Base-by-base conservation (phyloP, 2,888 invertebrate species). In the Colletes collaris region DNA sequence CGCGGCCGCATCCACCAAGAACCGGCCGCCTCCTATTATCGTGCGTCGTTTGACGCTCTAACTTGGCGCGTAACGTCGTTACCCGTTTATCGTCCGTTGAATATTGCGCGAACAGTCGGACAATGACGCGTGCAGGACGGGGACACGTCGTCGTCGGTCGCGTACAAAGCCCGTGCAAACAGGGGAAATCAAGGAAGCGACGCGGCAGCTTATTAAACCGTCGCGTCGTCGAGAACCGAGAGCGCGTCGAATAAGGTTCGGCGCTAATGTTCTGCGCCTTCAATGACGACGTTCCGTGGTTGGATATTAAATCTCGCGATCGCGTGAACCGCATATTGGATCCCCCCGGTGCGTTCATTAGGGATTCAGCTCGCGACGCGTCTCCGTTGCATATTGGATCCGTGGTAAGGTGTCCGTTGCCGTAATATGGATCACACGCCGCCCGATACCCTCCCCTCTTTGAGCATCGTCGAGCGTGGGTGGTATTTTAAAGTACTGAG, bases 281-380 rank as follows among this genome's bases (percentile, higher is more conserved):
- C 64, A 76, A 76, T 56, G 67, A 76, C 27, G 66, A 76, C 27
- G 66, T 76, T 76, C 49, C 27, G 55, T 27, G 46, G 55, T 10
- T 52, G 66, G 50, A 76, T 76, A 67, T 67, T 67, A 76, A 76
- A 76, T 76, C 67, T 76, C 60, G 44, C 44, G 73, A 72, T 76
- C 59, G 64, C 73, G 76, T 59, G 76, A 53, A 72, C 64, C 64
- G 76, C 49, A 55, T 75, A 76, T 75, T 40, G 60, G 53, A 74
- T 70, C 56, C 7, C 37, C 16, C 19, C 19, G 44, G 37, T 49
- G 55, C 53, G 60, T 67, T 76, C 62, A 76, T 76, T 67, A 76
- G 62, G 56, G 56, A 59, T 59, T 35, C 59, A 59, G 40, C 16
- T n/a, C 59, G 59, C 40, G 40, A 40, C 7, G 59, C 16, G 16